These are phyloP conservation scores for Zaprionus nigranus DNA, from an alignment of 1,140 invertebrate genomes.

Conservation along the genomic window DNA sequence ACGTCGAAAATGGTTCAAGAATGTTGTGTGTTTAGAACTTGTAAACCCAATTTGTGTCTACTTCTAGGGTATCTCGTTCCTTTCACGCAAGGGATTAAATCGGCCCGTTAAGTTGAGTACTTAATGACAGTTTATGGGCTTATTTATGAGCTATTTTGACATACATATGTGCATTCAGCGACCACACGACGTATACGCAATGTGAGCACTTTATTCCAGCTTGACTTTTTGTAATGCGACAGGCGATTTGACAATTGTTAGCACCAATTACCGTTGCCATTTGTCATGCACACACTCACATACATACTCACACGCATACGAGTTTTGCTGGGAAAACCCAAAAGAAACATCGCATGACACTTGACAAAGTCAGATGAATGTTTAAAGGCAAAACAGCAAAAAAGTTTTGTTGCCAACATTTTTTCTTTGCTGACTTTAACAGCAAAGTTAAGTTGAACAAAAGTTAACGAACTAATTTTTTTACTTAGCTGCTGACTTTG, in stretches of 20 bases:
- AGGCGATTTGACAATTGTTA: constrained; percentile 63
- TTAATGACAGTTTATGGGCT: constrained; percentile 31
- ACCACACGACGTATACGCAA: constrained; percentile 7
- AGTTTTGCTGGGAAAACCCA: constrained; percentile 35
- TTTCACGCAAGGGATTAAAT: constrained; percentile 4
- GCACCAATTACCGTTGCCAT: constrained; percentile 69
- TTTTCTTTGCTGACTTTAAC: not conserved
- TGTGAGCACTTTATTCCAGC: not conserved
- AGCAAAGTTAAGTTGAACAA: constrained; percentile 3
- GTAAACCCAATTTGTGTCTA: not conserved
- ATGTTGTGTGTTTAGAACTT: not conserved
- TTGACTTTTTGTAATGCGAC: constrained; percentile 22
- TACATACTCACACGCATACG: constrained; percentile 3
- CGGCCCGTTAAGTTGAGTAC: constrained; percentile 14
- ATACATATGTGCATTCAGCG: constrained; percentile 17
- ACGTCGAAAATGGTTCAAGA: not conserved
- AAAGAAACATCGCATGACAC: constrained; percentile 49
- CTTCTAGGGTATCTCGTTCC: not conserved
- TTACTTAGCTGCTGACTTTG: constrained; percentile 21
- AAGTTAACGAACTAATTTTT: constrained; percentile 33
- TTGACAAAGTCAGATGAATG: constrained; percentile 44
- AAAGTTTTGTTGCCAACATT: constrained; percentile 19
- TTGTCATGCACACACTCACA: constrained; percentile 33
- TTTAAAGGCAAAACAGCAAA: constrained; percentile 14
- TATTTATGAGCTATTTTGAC: constrained; percentile 37